phyloP scores from a whole-genome alignment of 2,113 vertebrate genomes.

The Romanogobio albipinnatus region DNA sequence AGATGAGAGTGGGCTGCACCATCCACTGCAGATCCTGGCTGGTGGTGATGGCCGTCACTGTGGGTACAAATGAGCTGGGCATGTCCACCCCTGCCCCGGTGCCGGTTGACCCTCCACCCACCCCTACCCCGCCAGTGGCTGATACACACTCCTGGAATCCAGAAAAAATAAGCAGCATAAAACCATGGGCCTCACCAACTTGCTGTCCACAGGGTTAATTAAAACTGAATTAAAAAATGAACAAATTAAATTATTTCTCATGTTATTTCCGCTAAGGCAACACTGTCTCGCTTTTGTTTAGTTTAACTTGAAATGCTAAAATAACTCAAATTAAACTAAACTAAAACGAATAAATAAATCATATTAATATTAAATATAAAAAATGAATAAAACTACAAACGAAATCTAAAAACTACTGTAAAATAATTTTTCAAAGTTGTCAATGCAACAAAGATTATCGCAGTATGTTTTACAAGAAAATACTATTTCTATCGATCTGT shows the following conservation, averaged over 20 bases:
- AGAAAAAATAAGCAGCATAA: constrained; percentile 20
- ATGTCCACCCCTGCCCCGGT: constrained; percentile 85
- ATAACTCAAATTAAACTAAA: too few relatives aligned
- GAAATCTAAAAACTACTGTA: too few relatives aligned
- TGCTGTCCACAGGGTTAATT: not conserved
- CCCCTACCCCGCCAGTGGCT: constrained; percentile 72
- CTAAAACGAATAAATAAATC: too few relatives aligned
- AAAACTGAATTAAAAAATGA: not conserved
- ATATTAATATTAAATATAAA: too few relatives aligned
- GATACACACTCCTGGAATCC: constrained; percentile 75
- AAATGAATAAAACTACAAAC: too few relatives aligned
- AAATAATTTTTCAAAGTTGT: too few relatives aligned
- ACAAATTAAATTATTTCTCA: not conserved
- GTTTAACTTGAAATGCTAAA: too few relatives aligned
- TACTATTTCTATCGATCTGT: too few relatives aligned
- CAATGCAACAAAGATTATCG: too few relatives aligned
- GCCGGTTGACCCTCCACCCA: constrained; percentile 67
- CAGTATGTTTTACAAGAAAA: too few relatives aligned
- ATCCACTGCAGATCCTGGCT: constrained; percentile 99
- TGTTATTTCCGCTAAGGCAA: too few relatives aligned
- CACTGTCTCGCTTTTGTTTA: too few relatives aligned
- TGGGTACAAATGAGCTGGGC: constrained; percentile 94
- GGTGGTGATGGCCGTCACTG: constrained; percentile 95
- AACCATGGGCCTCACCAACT: not conserved
- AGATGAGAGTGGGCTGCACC: constrained; percentile 93